Percentiles rank a stretch among this genome's conserved stretches.
phyloP scores from a whole-genome alignment of 2,888 invertebrate genomes.

The Plusia festucae region DNA sequence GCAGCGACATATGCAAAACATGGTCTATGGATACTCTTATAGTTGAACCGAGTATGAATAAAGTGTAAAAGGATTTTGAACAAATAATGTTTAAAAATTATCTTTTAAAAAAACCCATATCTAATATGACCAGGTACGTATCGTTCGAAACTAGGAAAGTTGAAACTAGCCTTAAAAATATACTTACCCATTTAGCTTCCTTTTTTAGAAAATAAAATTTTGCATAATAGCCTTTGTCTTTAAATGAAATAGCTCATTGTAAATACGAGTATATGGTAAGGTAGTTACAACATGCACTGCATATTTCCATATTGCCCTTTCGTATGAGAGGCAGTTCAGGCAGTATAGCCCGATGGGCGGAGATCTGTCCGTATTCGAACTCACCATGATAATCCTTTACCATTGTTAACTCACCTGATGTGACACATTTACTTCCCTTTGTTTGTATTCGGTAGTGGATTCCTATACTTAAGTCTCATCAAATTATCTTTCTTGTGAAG shows the following conservation, averaged over 20 bases:
- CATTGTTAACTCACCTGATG: slow-evolving; percentile 77
- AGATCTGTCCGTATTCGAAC: slow-evolving; percentile 67
- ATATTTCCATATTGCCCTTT: slow-evolving; percentile 69
- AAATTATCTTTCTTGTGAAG: slow-evolving; percentile 31
- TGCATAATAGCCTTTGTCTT: slow-evolving; percentile 14
- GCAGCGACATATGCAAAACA: slow-evolving; percentile 30
- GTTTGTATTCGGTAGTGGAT: slow-evolving; percentile 80
- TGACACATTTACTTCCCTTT: slow-evolving; percentile 67
- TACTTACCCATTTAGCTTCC: too few species aligned
- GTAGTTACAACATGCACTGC: slow-evolving; percentile 58
- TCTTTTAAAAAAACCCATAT: too few species aligned
- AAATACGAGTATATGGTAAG: slow-evolving; percentile 40
- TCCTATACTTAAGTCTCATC: slow-evolving; percentile 32
- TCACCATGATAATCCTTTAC: slow-evolving; percentile 73
- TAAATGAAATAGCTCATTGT: slow-evolving; percentile 45
- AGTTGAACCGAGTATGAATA: not conserved
- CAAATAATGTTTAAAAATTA: too few species aligned
- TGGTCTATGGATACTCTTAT: not conserved
- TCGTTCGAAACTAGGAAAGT: too few species aligned
- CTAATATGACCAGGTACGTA: too few species aligned
- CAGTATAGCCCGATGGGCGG: slow-evolving; percentile 69
- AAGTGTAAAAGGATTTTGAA: too few species aligned
- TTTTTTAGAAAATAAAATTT: not conserved
- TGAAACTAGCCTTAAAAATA: too few species aligned
- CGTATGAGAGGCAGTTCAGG: too few species aligned